These are phyloP conservation scores for Malurus leucopterus DNA, from an alignment of 2,797 vertebrate genomes.

Conservation along the genomic window DNA sequence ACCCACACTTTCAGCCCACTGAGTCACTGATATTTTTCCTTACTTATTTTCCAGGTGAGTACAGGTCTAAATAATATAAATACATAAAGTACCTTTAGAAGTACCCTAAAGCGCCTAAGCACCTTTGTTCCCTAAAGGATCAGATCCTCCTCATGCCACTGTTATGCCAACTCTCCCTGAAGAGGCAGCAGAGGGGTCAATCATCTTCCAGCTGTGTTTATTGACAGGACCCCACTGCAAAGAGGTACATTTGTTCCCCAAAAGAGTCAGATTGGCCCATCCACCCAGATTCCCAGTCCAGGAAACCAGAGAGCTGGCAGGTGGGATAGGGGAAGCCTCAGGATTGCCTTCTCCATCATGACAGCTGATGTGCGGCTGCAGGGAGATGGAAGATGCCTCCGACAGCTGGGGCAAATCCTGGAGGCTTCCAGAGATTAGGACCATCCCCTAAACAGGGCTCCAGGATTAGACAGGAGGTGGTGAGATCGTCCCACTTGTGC, in stretches of 20 bases:
- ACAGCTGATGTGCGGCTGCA: fast-evolving
- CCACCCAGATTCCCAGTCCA: neutral
- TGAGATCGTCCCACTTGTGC: neutral
- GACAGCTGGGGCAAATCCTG: neutral
- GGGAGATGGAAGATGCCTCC: neutral
- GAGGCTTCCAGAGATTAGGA: neutral
- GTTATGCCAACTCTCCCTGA: neutral
- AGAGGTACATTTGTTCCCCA: neutral
- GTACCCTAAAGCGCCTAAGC: no score
- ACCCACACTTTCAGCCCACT: neutral
- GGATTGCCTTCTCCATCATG: fast-evolving
- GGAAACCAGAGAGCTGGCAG: neutral
- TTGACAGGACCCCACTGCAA: neutral
- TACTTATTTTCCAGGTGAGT: neutral
- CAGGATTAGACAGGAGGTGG: neutral
- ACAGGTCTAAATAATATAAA: fast-evolving
- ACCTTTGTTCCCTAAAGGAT: neutral
- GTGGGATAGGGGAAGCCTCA: fast-evolving
- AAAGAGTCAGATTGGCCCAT: fast-evolving
- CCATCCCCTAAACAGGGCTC: neutral
- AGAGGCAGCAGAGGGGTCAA: fast-evolving
- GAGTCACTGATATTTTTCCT: neutral
- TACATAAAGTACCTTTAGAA: neutral
- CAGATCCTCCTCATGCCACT: neutral
- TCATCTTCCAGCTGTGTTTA: neutral